A percentile compares a stretch with the other conserved stretches of the same genome.
Conservation (phyloP, 2,113 vertebrate genomes). For the Laticauda laticaudata region DNA sequence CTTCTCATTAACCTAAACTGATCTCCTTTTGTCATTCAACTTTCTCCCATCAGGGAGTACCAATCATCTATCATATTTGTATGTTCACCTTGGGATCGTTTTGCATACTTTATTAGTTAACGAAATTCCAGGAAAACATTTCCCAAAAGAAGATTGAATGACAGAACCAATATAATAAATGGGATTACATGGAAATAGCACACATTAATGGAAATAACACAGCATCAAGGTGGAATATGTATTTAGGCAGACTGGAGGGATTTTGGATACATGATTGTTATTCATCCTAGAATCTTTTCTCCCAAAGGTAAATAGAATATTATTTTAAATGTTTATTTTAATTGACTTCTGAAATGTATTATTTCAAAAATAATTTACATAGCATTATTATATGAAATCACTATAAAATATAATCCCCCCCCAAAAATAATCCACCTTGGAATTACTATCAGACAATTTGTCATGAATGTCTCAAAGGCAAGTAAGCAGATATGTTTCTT, state of each 20-base stretch:
- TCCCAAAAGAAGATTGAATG: conserved; percentile 15
- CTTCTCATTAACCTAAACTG: conserved; percentile 6
- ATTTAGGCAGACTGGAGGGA: background rate
- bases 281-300: background rate
- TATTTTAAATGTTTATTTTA: background rate
- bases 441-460: background rate
- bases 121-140: conserved; percentile 17
- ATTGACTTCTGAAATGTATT: background rate
- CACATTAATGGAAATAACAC: conserved; percentile 32
- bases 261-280: background rate
- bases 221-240: background rate
- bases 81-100: conserved; percentile 23
- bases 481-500: background rate
- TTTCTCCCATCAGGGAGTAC: conserved; percentile 4
- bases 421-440: background rate
- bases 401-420: background rate
- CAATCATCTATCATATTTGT: background rate
- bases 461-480: background rate
- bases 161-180: conserved; percentile 12
- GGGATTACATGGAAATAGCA: conserved; percentile 20
- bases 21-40: background rate
- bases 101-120: background rate
- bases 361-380: background rate
- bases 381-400: background rate
- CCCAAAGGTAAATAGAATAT: background rate